Conservation (phyloP, 2,888 invertebrate species). For the Timandra comae region DNA sequence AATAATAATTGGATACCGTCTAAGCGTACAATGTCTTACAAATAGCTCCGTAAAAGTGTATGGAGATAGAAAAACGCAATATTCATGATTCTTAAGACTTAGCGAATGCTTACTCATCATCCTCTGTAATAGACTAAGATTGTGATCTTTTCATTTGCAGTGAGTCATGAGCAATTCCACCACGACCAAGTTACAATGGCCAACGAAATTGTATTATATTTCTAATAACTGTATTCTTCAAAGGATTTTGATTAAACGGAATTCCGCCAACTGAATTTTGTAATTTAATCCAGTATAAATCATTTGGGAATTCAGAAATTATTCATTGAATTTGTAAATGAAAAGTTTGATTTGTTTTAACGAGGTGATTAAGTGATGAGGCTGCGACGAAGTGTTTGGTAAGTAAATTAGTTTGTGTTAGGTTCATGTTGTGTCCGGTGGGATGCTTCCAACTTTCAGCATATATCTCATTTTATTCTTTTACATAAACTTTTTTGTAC, state of each 20-base stretch:
- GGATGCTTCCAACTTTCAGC: too few species aligned
- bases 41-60: too few species aligned
- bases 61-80: conserved; percentile 16
- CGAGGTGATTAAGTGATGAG: conserved; percentile 26
- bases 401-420: too few species aligned
- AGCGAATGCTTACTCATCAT: conserved; percentile 37
- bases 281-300: conserved; percentile 43
- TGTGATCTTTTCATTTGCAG: conserved; percentile 71
- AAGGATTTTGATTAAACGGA: conserved; percentile 55
- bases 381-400: too few species aligned
- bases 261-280: conserved; percentile 37
- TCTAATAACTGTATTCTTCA: conserved; percentile 65
- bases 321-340: conserved; percentile 33
- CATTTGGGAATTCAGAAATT: conserved; percentile 45
- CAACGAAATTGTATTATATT: conserved; percentile 61
- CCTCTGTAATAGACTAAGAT: conserved; percentile 50
- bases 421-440: too few species aligned
- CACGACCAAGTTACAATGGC: conserved; percentile 61
- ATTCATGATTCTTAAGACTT: conserved; percentile 12
- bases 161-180: conserved; percentile 56
- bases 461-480: too few species aligned
- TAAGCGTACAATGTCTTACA: too few species aligned
- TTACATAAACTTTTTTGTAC: too few species aligned
- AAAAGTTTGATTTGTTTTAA: conserved; percentile 38
- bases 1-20: too few species aligned